These are phyloP conservation scores for Artibeus lituratus DNA, from an alignment of 2,797 vertebrate species.

Conservation along the genomic window DNA sequence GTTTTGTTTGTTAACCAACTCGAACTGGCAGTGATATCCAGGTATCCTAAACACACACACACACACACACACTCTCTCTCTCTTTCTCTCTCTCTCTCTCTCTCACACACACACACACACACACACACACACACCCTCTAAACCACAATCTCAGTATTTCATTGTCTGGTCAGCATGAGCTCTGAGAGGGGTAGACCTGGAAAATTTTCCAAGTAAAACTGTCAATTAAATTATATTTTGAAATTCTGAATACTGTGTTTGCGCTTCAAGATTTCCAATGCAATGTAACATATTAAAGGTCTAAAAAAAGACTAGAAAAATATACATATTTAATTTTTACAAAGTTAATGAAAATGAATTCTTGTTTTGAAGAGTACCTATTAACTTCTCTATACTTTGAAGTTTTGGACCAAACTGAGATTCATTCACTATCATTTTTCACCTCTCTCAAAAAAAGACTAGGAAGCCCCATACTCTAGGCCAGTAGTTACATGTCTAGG, in stretches of 20 bases:
- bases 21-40: neutral
- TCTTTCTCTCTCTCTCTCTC: too few relatives aligned
- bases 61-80: neutral
- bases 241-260: neutral
- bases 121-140: neutral
- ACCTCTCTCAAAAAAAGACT: neutral
- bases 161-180: neutral
- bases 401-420: neutral
- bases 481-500: too few relatives aligned
- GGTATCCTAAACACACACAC: neutral
- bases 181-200: neutral
- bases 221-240: neutral
- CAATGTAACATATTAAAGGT: neutral
- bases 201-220: neutral
- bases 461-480: neutral
- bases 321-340: neutral
- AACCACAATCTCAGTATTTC: neutral
- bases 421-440: neutral
- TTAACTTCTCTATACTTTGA: neutral
- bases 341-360: neutral
- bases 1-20: neutral
- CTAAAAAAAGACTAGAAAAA: neutral
- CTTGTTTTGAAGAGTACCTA: neutral
- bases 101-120: neutral
- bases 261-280: neutral